Evolutionary conservation across 2,797 vertebrate genomes (phyloP).

Genomic region (Coccyzus lansbergi): DNA sequence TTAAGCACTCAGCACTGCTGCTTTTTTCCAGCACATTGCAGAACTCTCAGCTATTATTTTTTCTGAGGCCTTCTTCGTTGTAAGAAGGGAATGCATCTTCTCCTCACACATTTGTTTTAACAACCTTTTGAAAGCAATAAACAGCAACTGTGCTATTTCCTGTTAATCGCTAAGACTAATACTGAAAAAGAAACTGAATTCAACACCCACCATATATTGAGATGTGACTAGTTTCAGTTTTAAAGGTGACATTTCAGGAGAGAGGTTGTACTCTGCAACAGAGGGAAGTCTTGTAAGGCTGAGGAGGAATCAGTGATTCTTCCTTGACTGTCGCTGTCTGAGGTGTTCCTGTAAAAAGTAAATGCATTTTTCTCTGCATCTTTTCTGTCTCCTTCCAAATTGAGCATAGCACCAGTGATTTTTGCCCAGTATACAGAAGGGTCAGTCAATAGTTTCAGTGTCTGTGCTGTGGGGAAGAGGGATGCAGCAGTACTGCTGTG

Average conservation of each 20-base stretch:
- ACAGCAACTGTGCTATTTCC: not conserved
- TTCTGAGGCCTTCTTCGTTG: not conserved
- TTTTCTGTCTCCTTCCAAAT: not conserved
- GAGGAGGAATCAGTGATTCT: not conserved
- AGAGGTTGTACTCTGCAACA: not conserved
- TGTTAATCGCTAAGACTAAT: not conserved
- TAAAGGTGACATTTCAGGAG: not conserved
- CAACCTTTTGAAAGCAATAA: not conserved
- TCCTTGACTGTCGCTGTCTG: not conserved
- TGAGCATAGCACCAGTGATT: not conserved
- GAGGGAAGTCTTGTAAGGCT: not conserved
- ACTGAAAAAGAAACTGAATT: not conserved
- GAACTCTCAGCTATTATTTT: not conserved
- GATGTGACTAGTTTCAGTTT: not conserved
- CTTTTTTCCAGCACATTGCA: not conserved
- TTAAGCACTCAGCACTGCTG: not conserved
- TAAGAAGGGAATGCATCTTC: not conserved
- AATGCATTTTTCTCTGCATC: not conserved
- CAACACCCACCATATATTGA: not conserved
- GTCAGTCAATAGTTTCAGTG: not conserved
- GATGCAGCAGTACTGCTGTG: not conserved
- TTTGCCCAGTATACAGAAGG: not conserved
- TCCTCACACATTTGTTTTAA: not conserved
- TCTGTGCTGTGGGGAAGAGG: not conserved
- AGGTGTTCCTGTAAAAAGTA: not conserved